Base-by-base conservation (phyloP, 2,113 vertebrate species). In the Dascyllus trimaculatus region DNA sequence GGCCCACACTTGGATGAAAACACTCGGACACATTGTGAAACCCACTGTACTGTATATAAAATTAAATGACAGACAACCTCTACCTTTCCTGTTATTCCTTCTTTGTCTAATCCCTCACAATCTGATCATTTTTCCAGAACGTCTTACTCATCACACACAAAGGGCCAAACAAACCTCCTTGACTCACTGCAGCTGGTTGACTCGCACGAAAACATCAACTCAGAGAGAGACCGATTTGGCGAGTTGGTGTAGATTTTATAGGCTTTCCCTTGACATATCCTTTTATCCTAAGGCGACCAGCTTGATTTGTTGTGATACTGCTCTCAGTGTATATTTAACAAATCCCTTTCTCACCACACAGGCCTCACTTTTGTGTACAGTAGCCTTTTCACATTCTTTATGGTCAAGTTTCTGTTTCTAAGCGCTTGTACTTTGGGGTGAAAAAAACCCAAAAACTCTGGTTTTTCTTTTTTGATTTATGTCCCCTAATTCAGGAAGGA, bases 221-320 rank as follows among this genome's bases (percentile, higher is more conserved):
- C 22, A 19, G 49, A 24, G 25, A 78, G n/a, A 68, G 25, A 52
- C 26, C 58, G 52, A 86, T 85, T 66, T 69, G 74, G 51, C 69
- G 71, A 22, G 51, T 32, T 40, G 40, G 22, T 63, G 78, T 45
- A 43, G 25, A 79, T 81, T 90, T 87, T 71, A 80, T 63, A 68
- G 57, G 22, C 46, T 65, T n/a, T 74, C 21, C 51, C 68, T 70
- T 77, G 61, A 46, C 62, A 61, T 60, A 35, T 78, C 19, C 38
- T 13, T 15, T 11, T 81, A 70, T 61, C 51, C 57, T 85, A 32
- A 24, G n/a, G 48, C 71, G 54, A 26, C 46, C 60, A 13, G 2
- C 46, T 67, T 88, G 70, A 81, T 70, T 85, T 84, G 63, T 26
- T 77, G 57, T 15, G 4, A 61, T 77, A 11, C 29, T 40, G 38